Evolutionary conservation across 2,797 vertebrate species (phyloP).

Genomic region (Alcedo atthis): DNA sequence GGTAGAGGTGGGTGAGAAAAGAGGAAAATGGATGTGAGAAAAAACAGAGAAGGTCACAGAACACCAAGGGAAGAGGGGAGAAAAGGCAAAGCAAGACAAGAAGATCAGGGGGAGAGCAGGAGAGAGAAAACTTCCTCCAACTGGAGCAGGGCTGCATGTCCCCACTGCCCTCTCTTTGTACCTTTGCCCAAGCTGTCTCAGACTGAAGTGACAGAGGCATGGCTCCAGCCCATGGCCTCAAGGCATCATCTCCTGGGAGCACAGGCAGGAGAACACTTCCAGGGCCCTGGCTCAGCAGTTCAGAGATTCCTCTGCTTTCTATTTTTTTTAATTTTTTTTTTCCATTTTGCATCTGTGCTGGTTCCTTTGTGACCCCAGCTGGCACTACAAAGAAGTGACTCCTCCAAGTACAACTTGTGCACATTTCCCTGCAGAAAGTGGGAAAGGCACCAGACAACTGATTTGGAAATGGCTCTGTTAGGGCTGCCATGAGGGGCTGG

Average conservation of each 20-base stretch:
- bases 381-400: conserved; percentile 6
- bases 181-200: background rate
- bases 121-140: background rate
- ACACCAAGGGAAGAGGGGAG: background rate
- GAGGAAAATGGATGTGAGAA: background rate
- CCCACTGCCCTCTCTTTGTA: background rate
- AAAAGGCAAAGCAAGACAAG: background rate
- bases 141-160: background rate
- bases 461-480: conserved; percentile 34
- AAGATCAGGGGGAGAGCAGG: background rate
- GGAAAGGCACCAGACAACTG: conserved; percentile 39
- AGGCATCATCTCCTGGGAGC: background rate
- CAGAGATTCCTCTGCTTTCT: background rate
- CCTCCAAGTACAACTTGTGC: conserved; percentile 50
- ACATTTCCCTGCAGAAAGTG: conserved; percentile 37
- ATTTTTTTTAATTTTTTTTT: background rate
- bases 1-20: background rate
- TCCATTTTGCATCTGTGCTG: background rate
- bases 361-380: conserved; percentile 47
- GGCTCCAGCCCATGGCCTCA: background rate
- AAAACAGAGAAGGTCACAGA: background rate
- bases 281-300: background rate
- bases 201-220: background rate
- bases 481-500: conserved; percentile 33
- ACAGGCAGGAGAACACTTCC: background rate